These are phyloP conservation scores for Drosophila bunnanda DNA, from an alignment of 2,888 invertebrate genomes.

Conservation along the genomic window DNA sequence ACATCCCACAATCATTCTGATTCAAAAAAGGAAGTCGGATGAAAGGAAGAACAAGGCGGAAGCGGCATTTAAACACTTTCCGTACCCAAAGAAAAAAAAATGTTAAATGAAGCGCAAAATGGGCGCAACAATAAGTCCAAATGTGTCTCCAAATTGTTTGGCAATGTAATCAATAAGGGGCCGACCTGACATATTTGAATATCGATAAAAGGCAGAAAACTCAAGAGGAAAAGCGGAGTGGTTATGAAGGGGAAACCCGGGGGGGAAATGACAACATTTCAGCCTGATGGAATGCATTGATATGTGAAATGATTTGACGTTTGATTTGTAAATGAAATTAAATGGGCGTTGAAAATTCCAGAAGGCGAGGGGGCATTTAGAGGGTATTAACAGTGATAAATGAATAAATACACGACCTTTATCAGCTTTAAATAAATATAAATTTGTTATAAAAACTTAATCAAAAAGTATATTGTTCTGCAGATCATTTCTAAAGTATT, in stretches of 20 bases:
- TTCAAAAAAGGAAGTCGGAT: constrained; percentile 36
- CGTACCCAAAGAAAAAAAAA: constrained; percentile 33
- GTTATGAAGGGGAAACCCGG: background rate
- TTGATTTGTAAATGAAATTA: constrained; percentile 77
- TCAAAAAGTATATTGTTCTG: background rate
- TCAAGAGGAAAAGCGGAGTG: constrained; percentile 5
- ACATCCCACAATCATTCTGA: constrained; percentile 2
- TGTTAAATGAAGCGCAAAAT: constrained; percentile 75
- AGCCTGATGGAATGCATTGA: constrained; percentile 66
- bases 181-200: constrained; percentile 44
- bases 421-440: background rate
- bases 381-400: constrained; percentile 14
- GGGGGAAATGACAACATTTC: constrained; percentile 50
- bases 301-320: constrained; percentile 76
- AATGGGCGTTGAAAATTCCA: constrained; percentile 47
- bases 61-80: constrained; percentile 68
- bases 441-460: background rate
- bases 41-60: constrained; percentile 40
- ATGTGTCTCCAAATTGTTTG: constrained; percentile 54
- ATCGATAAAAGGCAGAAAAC: constrained; percentile 33
- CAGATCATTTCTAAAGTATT: background rate
- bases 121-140: constrained; percentile 61
- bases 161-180: constrained; percentile 66
- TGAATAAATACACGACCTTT: constrained; percentile 20
- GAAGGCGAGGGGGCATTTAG: background rate